Percentiles rank a stretch among this genome's conserved stretches.
phyloP scores from a whole-genome alignment of 2,113 vertebrate genomes.

The Eretmochelys imbricata region DNA sequence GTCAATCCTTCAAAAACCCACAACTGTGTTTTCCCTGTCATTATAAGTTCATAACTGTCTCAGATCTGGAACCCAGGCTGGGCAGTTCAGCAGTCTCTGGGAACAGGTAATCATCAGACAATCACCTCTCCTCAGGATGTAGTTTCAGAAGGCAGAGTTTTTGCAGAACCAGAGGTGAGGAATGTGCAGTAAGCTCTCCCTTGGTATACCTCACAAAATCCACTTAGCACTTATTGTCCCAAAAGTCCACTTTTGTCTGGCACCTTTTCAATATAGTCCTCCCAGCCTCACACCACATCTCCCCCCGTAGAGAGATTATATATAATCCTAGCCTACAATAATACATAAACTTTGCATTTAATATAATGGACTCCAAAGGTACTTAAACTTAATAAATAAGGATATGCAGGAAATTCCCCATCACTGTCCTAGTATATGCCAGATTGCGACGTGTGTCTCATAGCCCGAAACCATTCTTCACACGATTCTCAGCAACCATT shows the following conservation, averaged over 20 bases:
- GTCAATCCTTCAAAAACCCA: neutral
- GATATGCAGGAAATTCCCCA: neutral
- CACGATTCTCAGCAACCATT: neutral
- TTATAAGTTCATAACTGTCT: neutral
- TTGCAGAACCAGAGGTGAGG: neutral
- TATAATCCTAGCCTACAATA: neutral
- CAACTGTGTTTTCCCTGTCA: neutral
- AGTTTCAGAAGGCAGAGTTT: neutral
- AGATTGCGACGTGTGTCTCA: rapidly evolving
- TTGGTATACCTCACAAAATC: neutral
- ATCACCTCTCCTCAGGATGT: neutral
- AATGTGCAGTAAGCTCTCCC: neutral
- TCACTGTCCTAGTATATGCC: rapidly evolving
- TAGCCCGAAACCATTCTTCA: neutral
- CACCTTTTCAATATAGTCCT: neutral
- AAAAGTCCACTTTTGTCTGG: neutral
- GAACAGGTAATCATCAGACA: neutral
- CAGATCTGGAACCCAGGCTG: neutral
- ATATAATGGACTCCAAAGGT: neutral
- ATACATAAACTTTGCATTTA: neutral
- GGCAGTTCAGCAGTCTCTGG: neutral
- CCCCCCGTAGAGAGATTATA: neutral
- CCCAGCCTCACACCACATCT: neutral
- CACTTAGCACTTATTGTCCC: neutral
- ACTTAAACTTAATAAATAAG: neutral